Percentiles rank a stretch among this genome's conserved stretches.
These are phyloP conservation scores for Dufourea novaeangliae DNA, from an alignment of 1,140 invertebrate genomes.

Conservation along the genomic window DNA sequence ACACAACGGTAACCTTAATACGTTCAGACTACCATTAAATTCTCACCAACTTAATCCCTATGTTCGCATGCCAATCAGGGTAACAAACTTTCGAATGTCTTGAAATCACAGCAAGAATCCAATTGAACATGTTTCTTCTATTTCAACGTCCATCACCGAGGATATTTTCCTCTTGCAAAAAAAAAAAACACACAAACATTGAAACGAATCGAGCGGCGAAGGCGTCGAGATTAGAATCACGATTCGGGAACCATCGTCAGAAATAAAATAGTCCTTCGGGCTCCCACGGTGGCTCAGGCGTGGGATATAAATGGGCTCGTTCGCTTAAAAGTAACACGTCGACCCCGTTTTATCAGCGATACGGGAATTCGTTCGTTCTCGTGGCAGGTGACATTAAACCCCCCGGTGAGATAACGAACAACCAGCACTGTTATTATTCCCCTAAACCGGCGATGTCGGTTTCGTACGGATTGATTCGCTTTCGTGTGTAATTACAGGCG, in stretches of 20 bases:
- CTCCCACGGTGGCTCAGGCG: conserved; percentile 16
- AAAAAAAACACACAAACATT: not conserved
- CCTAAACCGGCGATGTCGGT: conserved; percentile 8
- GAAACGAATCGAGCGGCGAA: not conserved
- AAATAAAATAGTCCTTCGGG: conserved; percentile 20
- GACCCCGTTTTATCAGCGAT: conserved; percentile 52
- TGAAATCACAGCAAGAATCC: no score
- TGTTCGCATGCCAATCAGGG: no score
- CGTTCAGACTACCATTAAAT: no score
- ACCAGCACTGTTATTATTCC: conserved; percentile 43
- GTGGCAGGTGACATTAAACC: conserved; percentile 37
- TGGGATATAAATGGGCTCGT: conserved; percentile 57
- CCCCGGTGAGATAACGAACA: conserved; percentile 26
- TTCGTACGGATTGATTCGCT: conserved; percentile 36
- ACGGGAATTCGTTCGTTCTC: conserved; percentile 31
- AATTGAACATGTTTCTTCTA: no score
- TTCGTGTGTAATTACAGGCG: conserved; percentile 21
- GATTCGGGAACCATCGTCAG: conserved; percentile 11
- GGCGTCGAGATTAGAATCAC: conserved; percentile 12
- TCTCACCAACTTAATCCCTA: no score
- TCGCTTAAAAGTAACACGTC: conserved; percentile 58
- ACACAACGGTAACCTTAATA: no score
- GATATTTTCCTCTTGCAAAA: not conserved
- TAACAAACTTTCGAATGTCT: no score
- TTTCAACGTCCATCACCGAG: no score